Evolutionary conservation across 2,888 invertebrate species (phyloP).

Genomic region (Ashinkailepas kermadecensis): DNA sequence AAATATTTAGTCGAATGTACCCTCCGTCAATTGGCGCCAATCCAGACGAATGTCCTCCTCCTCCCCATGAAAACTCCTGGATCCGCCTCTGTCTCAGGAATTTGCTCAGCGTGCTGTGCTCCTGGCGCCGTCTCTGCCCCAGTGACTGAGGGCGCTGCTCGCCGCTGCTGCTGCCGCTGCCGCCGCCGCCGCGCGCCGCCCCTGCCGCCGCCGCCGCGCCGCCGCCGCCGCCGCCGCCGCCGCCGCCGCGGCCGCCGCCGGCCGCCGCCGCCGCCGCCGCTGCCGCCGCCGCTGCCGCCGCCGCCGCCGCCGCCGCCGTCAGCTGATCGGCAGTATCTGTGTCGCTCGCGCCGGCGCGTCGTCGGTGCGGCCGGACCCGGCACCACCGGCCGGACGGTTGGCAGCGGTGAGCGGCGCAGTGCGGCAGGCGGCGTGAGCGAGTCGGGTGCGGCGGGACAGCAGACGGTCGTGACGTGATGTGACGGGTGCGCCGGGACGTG

Average conservation of each 20-base stretch:
- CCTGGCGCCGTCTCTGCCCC: slow-evolving; percentile 3
- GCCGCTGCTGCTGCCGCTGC: too few species aligned
- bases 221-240: neutral
- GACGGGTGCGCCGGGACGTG: neutral
- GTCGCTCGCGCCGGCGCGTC: neutral
- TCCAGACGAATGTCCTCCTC: too few species aligned
- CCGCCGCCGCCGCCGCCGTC: neutral
- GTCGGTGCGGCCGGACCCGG: neutral
- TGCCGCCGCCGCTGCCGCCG: too few species aligned
- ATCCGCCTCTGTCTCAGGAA: too few species aligned
- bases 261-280: neutral
- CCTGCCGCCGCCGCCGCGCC: too few species aligned
- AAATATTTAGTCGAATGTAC: too few species aligned
- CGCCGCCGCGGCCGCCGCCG: neutral
- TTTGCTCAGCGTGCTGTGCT: too few species aligned
- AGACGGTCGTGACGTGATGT: neutral
- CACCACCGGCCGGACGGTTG: neutral
- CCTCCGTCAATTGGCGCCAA: too few species aligned
- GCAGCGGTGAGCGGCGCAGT: neutral
- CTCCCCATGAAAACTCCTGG: too few species aligned
- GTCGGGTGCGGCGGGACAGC: neutral
- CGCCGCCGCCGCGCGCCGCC: neutral
- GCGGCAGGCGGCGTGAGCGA: neutral
- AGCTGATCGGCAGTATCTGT: neutral
- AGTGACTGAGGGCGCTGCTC: neutral